These are phyloP conservation scores for Brachymystax lenok DNA, from an alignment of 2,797 vertebrate genomes.

Conservation along the genomic window DNA sequence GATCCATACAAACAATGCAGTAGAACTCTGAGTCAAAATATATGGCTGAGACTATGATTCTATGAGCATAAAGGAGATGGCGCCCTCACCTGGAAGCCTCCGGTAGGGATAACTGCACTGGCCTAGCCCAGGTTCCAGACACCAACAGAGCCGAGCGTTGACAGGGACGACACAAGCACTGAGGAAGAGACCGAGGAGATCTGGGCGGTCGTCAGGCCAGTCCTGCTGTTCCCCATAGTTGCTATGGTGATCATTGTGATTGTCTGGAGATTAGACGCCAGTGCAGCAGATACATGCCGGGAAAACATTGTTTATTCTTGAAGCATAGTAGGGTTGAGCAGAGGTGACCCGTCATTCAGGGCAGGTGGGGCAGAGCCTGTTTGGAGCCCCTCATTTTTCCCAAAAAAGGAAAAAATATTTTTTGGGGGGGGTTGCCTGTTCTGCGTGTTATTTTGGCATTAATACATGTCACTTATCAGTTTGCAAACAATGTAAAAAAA, in stretches of 20 bases:
- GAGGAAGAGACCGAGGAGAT: slow-evolving; percentile 38
- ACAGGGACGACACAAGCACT: slow-evolving; percentile 53
- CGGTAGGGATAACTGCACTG: slow-evolving; percentile 40
- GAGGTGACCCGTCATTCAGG: no score
- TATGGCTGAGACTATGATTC: background rate
- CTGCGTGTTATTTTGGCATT: no score
- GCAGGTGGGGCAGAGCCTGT: background rate
- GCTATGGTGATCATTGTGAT: slow-evolving; percentile 19
- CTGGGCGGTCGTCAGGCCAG: slow-evolving; percentile 56
- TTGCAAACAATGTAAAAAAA: no score
- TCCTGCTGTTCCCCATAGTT: slow-evolving; percentile 48
- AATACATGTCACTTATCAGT: no score
- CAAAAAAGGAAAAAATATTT: no score
- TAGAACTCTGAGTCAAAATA: background rate
- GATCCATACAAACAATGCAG: background rate
- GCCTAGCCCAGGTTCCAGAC: slow-evolving; percentile 66
- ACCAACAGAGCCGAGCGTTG: slow-evolving; percentile 45
- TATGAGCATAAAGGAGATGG: background rate
- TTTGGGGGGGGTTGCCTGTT: no score
- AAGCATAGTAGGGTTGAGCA: background rate
- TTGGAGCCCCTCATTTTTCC: background rate
- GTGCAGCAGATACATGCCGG: slow-evolving; percentile 54
- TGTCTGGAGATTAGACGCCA: slow-evolving; percentile 59
- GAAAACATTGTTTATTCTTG: background rate
- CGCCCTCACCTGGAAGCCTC: slow-evolving; percentile 51